Evolutionary conservation across 1,140 invertebrate species (phyloP), one percentile per base, ranked within the genome.

Genomic region (Phymorhynchus buccinoides): DNA sequence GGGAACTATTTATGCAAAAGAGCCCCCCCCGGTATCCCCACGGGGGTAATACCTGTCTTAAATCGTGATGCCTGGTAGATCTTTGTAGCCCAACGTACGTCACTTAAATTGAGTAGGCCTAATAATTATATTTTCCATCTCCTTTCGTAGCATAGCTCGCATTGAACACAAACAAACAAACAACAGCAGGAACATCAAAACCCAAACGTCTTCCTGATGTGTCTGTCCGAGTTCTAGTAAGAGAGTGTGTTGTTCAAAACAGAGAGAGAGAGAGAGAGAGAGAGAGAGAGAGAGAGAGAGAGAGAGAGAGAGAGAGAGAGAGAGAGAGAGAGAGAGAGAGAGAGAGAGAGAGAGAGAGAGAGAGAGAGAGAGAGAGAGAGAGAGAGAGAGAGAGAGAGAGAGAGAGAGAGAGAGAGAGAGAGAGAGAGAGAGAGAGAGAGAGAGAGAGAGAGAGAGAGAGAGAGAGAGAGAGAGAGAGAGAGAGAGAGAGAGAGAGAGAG

Each of bases 401-500:
- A 22, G 81, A 68, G 56, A 68, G 42, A 30, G 81, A 30, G 81
- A 82, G 80, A 62, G 52, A 62, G 80, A 62, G 52, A 62, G 52
- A 83, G 81, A 39, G 62, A 39, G 56, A 39, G 52, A 39, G 56
- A 39, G 18, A 37, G 32, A 30, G 62, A 22, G 35, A 48, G 35
- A 71, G 42, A 30, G 35, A 71, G 56, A 30, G 22, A 48, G 56
- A 39, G 22, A 41, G 35, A 48, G 56, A 48, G 22, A 48, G 35
- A 71, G 56, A 68, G 22, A 41, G 35, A 83, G 52, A 71, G 56
- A 71, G 52, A 83, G 56, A 71, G 1, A 39, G n/a, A 83, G 56
- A 71, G 56, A 83, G 35, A 83, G 35, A 48, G 56, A 68, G 52
- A 62, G 80, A 82, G 80, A 62, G 22, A 71, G n/a, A 83, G 32